Evolutionary conservation across 2,797 vertebrate species (phyloP).

Genomic region (Amazonetta brasiliensis): DNA sequence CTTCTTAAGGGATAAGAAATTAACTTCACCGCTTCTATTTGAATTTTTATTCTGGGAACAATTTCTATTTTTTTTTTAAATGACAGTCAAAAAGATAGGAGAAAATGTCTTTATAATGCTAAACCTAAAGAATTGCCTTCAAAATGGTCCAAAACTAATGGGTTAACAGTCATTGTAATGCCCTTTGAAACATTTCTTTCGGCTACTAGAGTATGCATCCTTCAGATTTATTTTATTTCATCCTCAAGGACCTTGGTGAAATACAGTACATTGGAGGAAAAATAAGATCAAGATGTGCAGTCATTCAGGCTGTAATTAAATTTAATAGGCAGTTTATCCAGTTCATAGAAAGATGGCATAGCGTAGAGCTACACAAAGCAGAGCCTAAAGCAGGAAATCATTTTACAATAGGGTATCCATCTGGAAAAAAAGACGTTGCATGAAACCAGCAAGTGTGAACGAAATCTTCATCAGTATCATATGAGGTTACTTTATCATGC

Average conservation of each 20-base stretch:
- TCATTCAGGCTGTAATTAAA: conserved; percentile 83
- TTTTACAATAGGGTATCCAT: conserved; percentile 81
- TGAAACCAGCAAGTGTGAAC: conserved; percentile 78
- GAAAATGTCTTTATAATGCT: conserved; percentile 10
- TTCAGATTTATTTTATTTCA: conserved; percentile 77
- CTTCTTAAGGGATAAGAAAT: background rate
- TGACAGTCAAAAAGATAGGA: background rate
- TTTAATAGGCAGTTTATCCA: conserved; percentile 85
- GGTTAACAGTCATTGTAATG: conserved; percentile 37
- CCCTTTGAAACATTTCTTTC: conserved; percentile 45
- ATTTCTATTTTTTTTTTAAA: background rate
- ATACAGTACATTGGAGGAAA: conserved; percentile 73
- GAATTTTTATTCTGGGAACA: background rate
- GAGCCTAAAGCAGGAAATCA: conserved; percentile 79
- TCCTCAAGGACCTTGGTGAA: conserved; percentile 78
- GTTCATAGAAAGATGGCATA: conserved; percentile 79
- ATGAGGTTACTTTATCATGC: conserved; percentile 76
- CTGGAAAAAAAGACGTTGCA: conserved; percentile 81
- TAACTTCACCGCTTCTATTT: background rate
- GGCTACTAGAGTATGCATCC: conserved; percentile 48
- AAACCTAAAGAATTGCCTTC: conserved; percentile 2
- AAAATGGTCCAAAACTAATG: conserved; percentile 6
- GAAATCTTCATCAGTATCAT: conserved; percentile 78
- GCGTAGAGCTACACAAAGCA: conserved; percentile 75
- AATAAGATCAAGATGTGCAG: conserved; percentile 80